Evolutionary conservation across 2,113 vertebrate genomes (phyloP), one percentile per base, ranked within the genome.

Genomic region (Glareola pratincola): DNA sequence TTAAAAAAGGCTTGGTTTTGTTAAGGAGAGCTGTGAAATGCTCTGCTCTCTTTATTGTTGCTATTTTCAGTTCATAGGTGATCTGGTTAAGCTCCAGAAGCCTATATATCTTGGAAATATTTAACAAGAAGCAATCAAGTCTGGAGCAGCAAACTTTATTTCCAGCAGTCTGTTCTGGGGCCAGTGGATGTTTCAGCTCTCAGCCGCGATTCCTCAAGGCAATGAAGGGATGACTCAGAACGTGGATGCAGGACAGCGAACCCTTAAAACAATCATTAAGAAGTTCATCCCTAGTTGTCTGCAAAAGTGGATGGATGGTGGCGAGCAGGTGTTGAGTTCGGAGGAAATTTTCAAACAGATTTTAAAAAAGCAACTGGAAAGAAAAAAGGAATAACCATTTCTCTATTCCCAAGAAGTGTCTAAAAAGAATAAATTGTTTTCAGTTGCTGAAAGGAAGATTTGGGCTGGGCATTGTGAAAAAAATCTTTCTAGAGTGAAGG

Each of bases 371-470:
- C 4, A 17, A 9, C 2, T 1, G 16, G 54, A 23, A 78, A 66
- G 48, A 54, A 54, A 36, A 8, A 39, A 54, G 59, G 14, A 72
- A n/a, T 14, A 21, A 43, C 2, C 2, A 16, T 47, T 73, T 21
- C 7, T 82, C 4, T 41, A 2, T 30, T 64, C 17, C 41, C 1
- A 0, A 16, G 29, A n/a, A 83, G 29, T 3, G 2, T 80, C 9
- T 15, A 30, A 37, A 2, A 18, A 47, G 64, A 34, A 39, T 13
- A 60, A 82, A 21, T 6, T 7, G 23, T 26, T 11, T 60, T 60
- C 39, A 19, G 17, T 30, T 7, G 0, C 4, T 2, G 20, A 75
- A 54, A 77, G 45, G 73, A 77, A 47, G 30, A 66, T 77, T 51
- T 73, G 48, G 67, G 32, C 14, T 41, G 50, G 21, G n/a, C 3